phyloP scores from a whole-genome alignment of 2,797 vertebrate genomes.

The Microctenopoma steveboyesi region DNA sequence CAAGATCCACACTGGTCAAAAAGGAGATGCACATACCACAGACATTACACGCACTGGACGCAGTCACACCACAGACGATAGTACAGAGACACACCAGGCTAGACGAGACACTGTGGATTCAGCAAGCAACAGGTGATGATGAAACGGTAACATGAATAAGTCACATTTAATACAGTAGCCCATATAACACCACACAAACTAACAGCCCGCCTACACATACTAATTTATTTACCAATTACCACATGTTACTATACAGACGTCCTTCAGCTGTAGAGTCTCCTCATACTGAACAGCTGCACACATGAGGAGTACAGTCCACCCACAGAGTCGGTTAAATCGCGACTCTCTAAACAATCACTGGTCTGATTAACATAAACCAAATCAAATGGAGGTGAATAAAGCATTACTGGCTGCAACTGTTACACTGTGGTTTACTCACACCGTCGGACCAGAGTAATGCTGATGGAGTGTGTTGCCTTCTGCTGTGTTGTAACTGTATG shows the following conservation, averaged over 20 bases:
- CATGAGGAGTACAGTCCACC: slow-evolving; percentile 10
- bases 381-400: slow-evolving; percentile 14
- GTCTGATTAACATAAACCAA: slow-evolving; percentile 23
- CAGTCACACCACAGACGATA: slow-evolving; percentile 56
- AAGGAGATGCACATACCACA: slow-evolving; percentile 48
- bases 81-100: slow-evolving; percentile 76
- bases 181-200: slow-evolving; percentile 1
- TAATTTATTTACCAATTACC: slow-evolving; percentile 29
- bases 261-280: not conserved
- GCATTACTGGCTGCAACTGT: slow-evolving; percentile 49
- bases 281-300: not conserved
- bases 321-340: slow-evolving; percentile 10
- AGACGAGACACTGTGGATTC: slow-evolving; percentile 30
- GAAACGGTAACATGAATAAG: slow-evolving; percentile 43
- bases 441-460: slow-evolving; percentile 48
- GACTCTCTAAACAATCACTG: not conserved
- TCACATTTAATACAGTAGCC: not conserved
- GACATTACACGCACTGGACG: slow-evolving; percentile 50
- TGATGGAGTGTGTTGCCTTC: slow-evolving; percentile 66
- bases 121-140: slow-evolving; percentile 22
- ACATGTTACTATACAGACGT: slow-evolving; percentile 5
- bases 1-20: slow-evolving; percentile 16
- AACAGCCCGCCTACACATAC: not conserved
- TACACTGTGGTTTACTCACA: slow-evolving; percentile 61
- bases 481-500: slow-evolving; percentile 42